Evolutionary conservation across 2,113 vertebrate genomes (phyloP).

Genomic region (Pterophyllum scalare): DNA sequence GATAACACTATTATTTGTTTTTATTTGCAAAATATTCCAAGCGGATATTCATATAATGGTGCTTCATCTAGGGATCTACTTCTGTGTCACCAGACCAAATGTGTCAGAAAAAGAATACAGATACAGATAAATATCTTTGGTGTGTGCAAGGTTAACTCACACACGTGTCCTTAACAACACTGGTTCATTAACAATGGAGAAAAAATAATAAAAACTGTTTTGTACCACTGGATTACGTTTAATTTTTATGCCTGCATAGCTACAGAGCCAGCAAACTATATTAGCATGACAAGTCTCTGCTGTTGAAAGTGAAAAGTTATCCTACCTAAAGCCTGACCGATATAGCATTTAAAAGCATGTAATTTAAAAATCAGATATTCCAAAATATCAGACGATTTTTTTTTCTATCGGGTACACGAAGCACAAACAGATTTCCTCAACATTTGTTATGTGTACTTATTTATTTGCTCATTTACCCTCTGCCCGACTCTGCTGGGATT

Average conservation of each 20-base stretch:
- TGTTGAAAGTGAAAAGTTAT: neutral
- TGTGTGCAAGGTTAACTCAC: neutral
- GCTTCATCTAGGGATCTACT: conserved; percentile 15
- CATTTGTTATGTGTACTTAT: neutral
- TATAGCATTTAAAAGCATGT: neutral
- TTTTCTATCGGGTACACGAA: neutral
- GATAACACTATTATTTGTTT: conserved; percentile 14
- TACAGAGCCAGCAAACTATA: neutral
- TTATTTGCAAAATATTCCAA: conserved; percentile 21
- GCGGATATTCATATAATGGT: neutral
- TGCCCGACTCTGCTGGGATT: neutral
- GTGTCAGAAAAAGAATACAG: neutral
- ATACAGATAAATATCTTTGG: neutral
- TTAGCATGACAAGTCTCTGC: neutral
- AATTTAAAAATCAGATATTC: neutral
- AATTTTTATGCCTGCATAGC: neutral
- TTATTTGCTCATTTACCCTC: neutral
- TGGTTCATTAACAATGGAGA: neutral
- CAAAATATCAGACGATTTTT: neutral
- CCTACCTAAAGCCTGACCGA: neutral
- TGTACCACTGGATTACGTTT: conserved; percentile 13
- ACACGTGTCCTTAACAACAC: neutral
- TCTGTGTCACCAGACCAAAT: conserved; percentile 46
- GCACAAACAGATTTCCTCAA: neutral
- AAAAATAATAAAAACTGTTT: conserved; percentile 9